These are phyloP conservation scores for Cardiocondyla obscurior DNA, from an alignment of 1,140 invertebrate species.

Conservation along the genomic window DNA sequence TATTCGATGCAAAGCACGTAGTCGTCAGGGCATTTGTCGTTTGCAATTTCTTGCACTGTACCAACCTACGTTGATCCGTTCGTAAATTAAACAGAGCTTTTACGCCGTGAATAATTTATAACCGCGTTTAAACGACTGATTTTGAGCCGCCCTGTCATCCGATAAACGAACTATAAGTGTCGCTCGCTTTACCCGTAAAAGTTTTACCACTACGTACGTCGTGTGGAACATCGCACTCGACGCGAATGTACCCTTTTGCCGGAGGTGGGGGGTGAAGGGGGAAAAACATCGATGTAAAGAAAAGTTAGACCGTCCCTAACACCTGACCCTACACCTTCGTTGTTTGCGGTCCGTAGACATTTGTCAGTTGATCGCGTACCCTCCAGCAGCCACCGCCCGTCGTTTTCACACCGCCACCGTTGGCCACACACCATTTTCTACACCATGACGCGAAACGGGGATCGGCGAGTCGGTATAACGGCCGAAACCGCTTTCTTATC, in stretches of 20 bases:
- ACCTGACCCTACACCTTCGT: slow-evolving; percentile 27
- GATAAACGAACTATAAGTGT: slow-evolving; percentile 20
- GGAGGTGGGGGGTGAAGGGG: too few species aligned
- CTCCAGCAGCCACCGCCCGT: neutral
- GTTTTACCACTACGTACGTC: slow-evolving; percentile 8
- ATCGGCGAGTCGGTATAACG: slow-evolving; percentile 14
- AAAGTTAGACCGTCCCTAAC: slow-evolving; percentile 45
- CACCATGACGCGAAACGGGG: neutral
- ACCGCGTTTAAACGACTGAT: slow-evolving; percentile 39
- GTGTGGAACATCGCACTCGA: slow-evolving; percentile 3
- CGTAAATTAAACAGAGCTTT: slow-evolving; percentile 53
- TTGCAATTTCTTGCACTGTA: slow-evolving; percentile 45
- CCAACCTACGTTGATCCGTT: slow-evolving; percentile 10
- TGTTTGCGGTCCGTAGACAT: slow-evolving; percentile 56
- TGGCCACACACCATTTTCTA: slow-evolving; percentile 8
- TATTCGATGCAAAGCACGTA: slow-evolving; percentile 49
- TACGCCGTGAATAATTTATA: slow-evolving; percentile 50
- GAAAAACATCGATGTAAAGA: slow-evolving; percentile 21
- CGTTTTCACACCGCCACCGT: slow-evolving; percentile 7
- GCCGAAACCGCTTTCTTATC: neutral
- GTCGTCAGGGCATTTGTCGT: slow-evolving; percentile 30
- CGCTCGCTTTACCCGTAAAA: slow-evolving; percentile 22
- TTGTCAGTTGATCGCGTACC: slow-evolving; percentile 60
- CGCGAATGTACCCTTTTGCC: neutral
- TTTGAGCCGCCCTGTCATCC: slow-evolving; percentile 12